Percentiles rank a stretch among this genome's conserved stretches.
These are phyloP conservation scores for Monarcha castaneiventris DNA, from an alignment of 2,113 vertebrate species.

Conservation along the genomic window DNA sequence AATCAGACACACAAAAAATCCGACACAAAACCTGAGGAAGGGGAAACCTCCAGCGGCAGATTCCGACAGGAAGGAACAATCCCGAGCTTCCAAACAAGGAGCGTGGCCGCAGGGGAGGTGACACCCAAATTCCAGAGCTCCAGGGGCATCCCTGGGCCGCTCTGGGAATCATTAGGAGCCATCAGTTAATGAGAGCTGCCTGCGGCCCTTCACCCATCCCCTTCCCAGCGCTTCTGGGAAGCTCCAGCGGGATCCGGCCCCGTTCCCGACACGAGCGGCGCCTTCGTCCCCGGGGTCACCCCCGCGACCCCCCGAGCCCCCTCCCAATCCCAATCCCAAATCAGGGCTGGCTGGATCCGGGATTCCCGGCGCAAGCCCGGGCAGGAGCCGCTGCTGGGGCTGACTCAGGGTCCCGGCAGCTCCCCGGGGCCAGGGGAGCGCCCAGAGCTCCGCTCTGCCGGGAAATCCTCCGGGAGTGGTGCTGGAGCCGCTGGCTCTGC, in stretches of 20 bases:
- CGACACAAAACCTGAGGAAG: background rate
- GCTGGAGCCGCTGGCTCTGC: fast-evolving
- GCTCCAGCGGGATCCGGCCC: background rate
- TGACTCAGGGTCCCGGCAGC: slow-evolving; percentile 41
- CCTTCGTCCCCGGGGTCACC: background rate
- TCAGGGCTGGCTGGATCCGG: background rate
- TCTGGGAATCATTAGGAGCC: background rate
- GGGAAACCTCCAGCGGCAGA: background rate
- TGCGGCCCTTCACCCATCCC: fast-evolving
- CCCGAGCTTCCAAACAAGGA: background rate
- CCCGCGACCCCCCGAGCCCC: background rate
- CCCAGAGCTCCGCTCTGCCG: background rate
- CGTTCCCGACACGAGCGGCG: fast-evolving
- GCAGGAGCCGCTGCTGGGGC: background rate
- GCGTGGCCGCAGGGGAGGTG: background rate
- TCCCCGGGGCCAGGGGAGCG: background rate
- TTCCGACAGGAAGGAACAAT: background rate
- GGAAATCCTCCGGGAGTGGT: background rate
- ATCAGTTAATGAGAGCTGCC: fast-evolving
- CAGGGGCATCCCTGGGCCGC: background rate
- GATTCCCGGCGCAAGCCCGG: background rate
- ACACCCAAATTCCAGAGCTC: background rate
- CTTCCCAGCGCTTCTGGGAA: fast-evolving
- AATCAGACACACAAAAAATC: background rate
- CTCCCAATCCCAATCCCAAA: background rate